Evolutionary conservation across 92 coral and sea anemone species (phyloP), one percentile per base, ranked within the genome.

Genomic region (Umimayanthus kanabou): DNA sequence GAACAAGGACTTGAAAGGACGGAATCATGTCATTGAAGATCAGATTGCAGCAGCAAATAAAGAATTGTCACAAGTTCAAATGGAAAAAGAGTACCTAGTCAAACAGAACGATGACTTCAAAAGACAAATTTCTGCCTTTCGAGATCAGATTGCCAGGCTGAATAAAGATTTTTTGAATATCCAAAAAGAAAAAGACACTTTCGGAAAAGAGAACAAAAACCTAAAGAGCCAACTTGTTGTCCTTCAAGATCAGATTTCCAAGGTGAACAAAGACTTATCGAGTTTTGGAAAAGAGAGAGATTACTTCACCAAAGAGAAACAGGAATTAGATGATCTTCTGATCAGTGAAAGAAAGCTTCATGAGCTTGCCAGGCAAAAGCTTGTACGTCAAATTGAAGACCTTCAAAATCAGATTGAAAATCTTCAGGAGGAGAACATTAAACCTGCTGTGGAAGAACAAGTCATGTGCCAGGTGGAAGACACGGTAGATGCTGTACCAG

Each of bases 191-290:
- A 90, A 81, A 81, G 90, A 87, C 7, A 55, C 39, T 64, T 77
- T 86, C 40, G 88, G 80, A 65, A 88, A 87, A 39, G 93, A 88
- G 18, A 90, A 81, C 85, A 86, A 87, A 28, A 89, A 82, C 64
- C 88, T 88, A 43, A 89, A 87, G 73, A 76, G 50, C n/a, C 66
- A 85, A 13, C 45, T 90, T 78, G 85, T 39, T 55, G 58, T 69
- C 37, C 90, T 90, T 82, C 90, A 89, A 80, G 89, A 81, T 64
- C 79, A 90, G 45, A 89, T 90, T 40, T 77, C 89, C 4, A 90
- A 71, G 20, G 80, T 87, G 75, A 89, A 90, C 58, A 90, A 87
- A 71, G 90, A 87, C 39, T 75, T 90, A 33, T 85, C 90, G 64
- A 90, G 37, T 47, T 83, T 47, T 47, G 67, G 70, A 50, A 55